These are phyloP conservation scores for Axinella damicornis DNA, from an alignment of 37 sponge, comb jelly and placozoan genomes.

Conservation along the genomic window DNA sequence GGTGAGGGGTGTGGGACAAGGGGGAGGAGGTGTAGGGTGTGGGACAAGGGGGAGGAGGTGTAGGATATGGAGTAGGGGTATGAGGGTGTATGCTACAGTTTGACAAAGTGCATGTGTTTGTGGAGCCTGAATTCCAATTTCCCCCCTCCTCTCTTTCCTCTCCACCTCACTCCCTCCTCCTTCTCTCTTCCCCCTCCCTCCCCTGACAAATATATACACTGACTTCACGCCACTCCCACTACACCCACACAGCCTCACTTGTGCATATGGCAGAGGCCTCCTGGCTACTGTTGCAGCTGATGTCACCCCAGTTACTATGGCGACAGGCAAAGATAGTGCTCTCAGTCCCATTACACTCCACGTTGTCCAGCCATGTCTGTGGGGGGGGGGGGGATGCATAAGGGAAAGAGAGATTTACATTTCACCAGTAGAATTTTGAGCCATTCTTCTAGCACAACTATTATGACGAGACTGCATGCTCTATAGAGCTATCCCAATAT, in stretches of 20 bases:
- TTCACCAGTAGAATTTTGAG: no score
- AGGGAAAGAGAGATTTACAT: not conserved
- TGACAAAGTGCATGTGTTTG: no score
- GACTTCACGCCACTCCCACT: not conserved
- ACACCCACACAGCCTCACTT: not conserved
- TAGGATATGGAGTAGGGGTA: not conserved
- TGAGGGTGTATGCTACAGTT: not conserved
- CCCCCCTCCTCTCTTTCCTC: no score
- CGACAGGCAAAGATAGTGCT: slow-evolving; percentile 47
- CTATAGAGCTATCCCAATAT: no score
- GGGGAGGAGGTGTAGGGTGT: not conserved
- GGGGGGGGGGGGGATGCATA: not conserved
- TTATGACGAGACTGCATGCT: no score
- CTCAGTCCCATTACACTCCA: slow-evolving; percentile 68
- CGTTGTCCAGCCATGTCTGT: slow-evolving; percentile 71
- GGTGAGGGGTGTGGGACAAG: not conserved
- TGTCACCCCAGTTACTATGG: slow-evolving; percentile 48
- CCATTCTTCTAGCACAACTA: no score
- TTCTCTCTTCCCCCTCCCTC: no score
- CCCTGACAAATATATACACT: not conserved
- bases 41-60: not conserved
- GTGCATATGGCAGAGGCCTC: slow-evolving; percentile 68
- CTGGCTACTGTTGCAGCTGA: slow-evolving; percentile 10
- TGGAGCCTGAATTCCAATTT: no score
- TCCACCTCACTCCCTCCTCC: no score